Conservation (phyloP, 2,888 invertebrate genomes). For the Drosophila kuntzei region DNA sequence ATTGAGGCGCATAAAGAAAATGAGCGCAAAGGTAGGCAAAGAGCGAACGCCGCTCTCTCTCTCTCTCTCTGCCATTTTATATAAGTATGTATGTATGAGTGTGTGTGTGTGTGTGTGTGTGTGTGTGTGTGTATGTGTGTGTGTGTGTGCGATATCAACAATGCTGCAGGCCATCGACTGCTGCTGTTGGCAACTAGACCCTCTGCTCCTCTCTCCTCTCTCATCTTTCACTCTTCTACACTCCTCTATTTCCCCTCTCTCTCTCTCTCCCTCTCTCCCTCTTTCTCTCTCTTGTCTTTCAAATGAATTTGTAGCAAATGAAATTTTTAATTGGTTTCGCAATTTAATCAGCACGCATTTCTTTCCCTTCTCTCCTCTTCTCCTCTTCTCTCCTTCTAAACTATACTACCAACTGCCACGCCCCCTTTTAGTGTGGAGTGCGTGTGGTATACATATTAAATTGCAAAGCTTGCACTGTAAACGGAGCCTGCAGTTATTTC, state of each 20-base stretch:
- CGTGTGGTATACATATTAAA: conserved; percentile 55
- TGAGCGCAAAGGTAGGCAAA: conserved; percentile 78
- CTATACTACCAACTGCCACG: not conserved
- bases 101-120: conserved; percentile 14
- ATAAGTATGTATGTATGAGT: conserved; percentile 10
- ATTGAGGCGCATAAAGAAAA: conserved; percentile 76
- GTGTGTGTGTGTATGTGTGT: conserved; percentile 14
- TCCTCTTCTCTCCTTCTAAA: not conserved
- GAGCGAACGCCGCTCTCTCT: conserved; percentile 31
- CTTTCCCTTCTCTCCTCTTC: not conserved
- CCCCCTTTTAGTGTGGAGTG: not conserved
- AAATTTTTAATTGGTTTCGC: conserved; percentile 51
- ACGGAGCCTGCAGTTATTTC: conserved; percentile 27
- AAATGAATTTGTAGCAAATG: conserved; percentile 41
- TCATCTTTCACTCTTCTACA: not conserved
- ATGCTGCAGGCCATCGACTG: conserved; percentile 37
- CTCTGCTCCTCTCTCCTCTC: not conserved
- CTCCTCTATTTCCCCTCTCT: not conserved
- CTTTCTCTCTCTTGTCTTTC: not conserved
- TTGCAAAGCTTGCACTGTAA: conserved; percentile 51
- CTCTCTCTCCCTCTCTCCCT: not conserved
- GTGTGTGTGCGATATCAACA: conserved; percentile 46
- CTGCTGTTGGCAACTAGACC: conserved; percentile 2
- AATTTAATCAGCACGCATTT: conserved; percentile 39
- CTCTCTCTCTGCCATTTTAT: not conserved